Conservation (phyloP, 2,113 vertebrate species). For the Rhinichthys klamathensis region DNA sequence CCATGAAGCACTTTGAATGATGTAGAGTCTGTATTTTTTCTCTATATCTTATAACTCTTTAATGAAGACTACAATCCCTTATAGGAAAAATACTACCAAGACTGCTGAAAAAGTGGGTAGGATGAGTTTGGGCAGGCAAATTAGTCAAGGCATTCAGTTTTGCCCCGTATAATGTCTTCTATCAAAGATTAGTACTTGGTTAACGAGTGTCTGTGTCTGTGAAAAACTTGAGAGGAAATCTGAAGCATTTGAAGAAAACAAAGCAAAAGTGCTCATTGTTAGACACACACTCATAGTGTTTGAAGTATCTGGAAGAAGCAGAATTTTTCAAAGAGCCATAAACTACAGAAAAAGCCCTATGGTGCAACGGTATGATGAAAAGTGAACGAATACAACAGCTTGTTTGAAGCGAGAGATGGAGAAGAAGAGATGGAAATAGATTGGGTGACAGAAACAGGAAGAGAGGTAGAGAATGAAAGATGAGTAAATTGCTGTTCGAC, state of each 20-base stretch:
- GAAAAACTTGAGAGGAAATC: conserved; percentile 5
- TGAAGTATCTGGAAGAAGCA: background rate
- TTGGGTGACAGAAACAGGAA: conserved; percentile 18
- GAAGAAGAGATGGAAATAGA: conserved; percentile 15
- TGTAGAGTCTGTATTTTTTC: too few species aligned
- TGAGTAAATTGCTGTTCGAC: conserved; percentile 6
- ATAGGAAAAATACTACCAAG: background rate
- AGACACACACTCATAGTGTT: background rate
- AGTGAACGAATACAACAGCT: conserved; percentile 13
- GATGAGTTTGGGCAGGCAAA: background rate
- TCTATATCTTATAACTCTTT: too few species aligned
- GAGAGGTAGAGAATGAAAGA: background rate
- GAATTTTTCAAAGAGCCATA: conserved; percentile 23
- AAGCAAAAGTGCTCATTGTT: background rate
- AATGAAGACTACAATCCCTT: background rate
- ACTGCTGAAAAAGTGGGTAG: too few species aligned
- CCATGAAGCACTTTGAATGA: too few species aligned
- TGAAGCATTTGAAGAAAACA: background rate
- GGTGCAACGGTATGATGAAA: conserved; percentile 20
- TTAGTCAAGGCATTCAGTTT: background rate
- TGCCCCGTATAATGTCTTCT: background rate
- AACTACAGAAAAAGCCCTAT: background rate
- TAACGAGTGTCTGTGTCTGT: background rate
- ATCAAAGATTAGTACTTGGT: background rate
- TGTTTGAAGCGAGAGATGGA: conserved; percentile 41